Conservation (phyloP, 2,888 invertebrate species). For the Hanleya hanleyi region DNA sequence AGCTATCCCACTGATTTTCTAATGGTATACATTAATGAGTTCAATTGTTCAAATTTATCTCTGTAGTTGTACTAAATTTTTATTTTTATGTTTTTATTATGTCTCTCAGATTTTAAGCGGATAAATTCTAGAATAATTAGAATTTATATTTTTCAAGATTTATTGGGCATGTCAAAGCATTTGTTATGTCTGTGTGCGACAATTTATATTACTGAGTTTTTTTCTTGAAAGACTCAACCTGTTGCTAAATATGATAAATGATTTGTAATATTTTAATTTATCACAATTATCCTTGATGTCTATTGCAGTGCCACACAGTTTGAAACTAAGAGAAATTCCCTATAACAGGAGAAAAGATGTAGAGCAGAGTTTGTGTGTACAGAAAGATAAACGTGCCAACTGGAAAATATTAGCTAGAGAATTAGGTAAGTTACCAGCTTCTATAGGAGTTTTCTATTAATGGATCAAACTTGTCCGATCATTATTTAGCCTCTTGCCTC, state of each 20-base stretch:
- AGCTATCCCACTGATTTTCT: not conserved
- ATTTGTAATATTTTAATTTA: not conserved
- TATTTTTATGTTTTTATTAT: too few relatives aligned
- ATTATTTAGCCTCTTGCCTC: too few relatives aligned
- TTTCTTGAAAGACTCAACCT: too few relatives aligned
- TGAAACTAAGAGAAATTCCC: conserved; percentile 53
- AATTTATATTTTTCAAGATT: too few relatives aligned
- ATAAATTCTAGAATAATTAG: too few relatives aligned
- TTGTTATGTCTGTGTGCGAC: too few relatives aligned
- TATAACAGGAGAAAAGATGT: conserved; percentile 48
- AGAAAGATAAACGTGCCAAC: conserved; percentile 32
- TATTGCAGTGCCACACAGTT: conserved; percentile 44
- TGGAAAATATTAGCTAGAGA: conserved; percentile 58
- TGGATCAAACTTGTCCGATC: not conserved
- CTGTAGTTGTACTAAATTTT: too few relatives aligned
- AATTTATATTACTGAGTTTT: too few relatives aligned
- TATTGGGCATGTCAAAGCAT: too few relatives aligned
- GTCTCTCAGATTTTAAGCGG: too few relatives aligned
- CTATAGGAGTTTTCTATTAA: not conserved
- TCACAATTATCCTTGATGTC: conserved; percentile 7
- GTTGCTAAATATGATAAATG: not conserved
- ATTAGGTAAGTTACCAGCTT: conserved; percentile 45
- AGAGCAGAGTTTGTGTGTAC: conserved; percentile 40
- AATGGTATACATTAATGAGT: too few relatives aligned
- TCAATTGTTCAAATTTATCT: too few relatives aligned